Evolutionary conservation across 1,140 invertebrate species (phyloP).

Genomic region (Drosophila paulistorum): DNA sequence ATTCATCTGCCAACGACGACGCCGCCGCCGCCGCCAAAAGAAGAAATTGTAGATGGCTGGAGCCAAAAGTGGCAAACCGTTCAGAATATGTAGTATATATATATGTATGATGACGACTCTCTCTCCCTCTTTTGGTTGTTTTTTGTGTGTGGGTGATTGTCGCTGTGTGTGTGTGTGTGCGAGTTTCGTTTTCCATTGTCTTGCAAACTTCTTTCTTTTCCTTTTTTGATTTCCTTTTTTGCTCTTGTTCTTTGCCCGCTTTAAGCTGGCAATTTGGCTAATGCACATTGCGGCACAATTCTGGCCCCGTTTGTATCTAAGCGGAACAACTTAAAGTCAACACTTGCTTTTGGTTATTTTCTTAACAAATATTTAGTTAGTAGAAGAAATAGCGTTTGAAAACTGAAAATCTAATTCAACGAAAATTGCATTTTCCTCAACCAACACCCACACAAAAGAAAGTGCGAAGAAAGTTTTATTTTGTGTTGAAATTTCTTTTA

Average conservation of each 20-base stretch:
- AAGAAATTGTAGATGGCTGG: background rate
- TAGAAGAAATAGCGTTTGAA: slow-evolving; percentile 21
- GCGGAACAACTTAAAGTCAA: slow-evolving; percentile 33
- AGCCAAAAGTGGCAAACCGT: slow-evolving; percentile 20
- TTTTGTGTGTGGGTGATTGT: background rate
- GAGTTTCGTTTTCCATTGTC: slow-evolving; percentile 13
- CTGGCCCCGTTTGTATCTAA: slow-evolving; percentile 27
- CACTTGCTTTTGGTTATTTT: slow-evolving; percentile 39
- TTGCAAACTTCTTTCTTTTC: slow-evolving; percentile 8
- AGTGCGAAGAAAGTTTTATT: background rate
- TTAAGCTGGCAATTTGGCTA: slow-evolving; percentile 24
- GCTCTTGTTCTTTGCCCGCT: slow-evolving; percentile 21
- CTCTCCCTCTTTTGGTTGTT: background rate
- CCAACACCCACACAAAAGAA: background rate
- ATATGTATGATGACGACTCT: background rate
- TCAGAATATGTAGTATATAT: background rate
- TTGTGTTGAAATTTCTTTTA: background rate
- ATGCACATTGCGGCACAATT: slow-evolving; percentile 14
- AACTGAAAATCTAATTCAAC: slow-evolving; percentile 25
- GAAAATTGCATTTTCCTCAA: slow-evolving; percentile 21
- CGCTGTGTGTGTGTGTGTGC: background rate
- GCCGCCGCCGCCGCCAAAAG: too few species aligned
- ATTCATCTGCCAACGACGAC: background rate
- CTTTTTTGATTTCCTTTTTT: slow-evolving; percentile 20
- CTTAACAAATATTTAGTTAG: slow-evolving; percentile 58